A percentile compares a stretch with the other conserved stretches of the same genome.
These are phyloP conservation scores for Epinotia demarniana DNA, from an alignment of 2,888 invertebrate species.

Conservation along the genomic window DNA sequence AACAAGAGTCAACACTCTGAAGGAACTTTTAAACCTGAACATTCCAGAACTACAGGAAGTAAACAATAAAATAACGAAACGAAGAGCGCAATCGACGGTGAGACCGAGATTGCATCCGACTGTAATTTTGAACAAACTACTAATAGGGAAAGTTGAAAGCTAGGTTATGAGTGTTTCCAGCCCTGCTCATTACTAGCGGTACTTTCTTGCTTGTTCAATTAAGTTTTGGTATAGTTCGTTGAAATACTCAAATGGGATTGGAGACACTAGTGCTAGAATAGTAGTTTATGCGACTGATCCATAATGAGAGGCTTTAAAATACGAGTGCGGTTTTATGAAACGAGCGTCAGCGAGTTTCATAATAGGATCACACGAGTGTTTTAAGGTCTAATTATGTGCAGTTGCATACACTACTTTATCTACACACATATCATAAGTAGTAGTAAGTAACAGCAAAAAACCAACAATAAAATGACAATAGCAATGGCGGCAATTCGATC, in stretches of 20 bases:
- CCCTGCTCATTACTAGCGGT: constrained; percentile 40
- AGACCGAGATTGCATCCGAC: constrained; percentile 62
- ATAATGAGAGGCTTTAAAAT: too few species aligned
- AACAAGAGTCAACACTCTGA: neutral
- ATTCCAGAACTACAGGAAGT: constrained; percentile 46
- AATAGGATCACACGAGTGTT: too few species aligned
- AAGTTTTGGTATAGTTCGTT: neutral
- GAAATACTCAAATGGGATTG: constrained; percentile 4
- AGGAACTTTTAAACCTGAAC: constrained; percentile 20
- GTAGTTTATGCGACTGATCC: too few species aligned
- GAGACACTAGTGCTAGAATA: neutral
- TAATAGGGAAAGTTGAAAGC: constrained; percentile 78
- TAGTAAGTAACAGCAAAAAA: too few species aligned
- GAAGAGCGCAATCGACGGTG: constrained; percentile 58
- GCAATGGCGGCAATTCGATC: too few species aligned
- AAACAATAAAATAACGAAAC: constrained; percentile 56
- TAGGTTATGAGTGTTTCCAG: constrained; percentile 62
- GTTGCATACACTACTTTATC: too few species aligned
- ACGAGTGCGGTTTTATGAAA: too few species aligned
- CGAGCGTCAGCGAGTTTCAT: too few species aligned
- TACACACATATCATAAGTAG: too few species aligned
- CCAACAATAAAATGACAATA: too few species aligned
- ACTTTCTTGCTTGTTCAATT: constrained; percentile 26
- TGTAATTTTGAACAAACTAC: constrained; percentile 69
- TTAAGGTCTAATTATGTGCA: too few species aligned